Evolutionary conservation across 2,797 vertebrate genomes (phyloP).

Genomic region (Enteromius afrohamiltoni): DNA sequence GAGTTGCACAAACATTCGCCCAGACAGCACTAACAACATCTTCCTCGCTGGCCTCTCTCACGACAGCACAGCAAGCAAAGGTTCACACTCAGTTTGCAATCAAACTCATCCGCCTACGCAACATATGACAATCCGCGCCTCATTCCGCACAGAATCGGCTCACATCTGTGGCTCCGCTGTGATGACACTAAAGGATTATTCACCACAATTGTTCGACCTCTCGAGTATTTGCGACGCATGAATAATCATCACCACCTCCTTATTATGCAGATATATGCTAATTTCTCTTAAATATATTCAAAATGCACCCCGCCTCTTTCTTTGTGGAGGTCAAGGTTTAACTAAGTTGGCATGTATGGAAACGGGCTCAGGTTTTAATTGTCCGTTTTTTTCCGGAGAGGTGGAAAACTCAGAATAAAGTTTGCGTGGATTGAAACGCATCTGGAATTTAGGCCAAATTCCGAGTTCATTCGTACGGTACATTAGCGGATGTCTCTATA

Average conservation of each 20-base stretch:
- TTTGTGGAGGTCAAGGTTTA: conserved; percentile 38
- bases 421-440: conserved; percentile 9
- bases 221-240: conserved; percentile 57
- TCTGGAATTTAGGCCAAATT: conserved; percentile 27
- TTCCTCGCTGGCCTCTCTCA: conserved; percentile 54
- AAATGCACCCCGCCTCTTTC: conserved; percentile 54
- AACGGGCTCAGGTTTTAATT: conserved; percentile 32
- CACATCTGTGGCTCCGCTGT: conserved; percentile 57
- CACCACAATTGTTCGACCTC: conserved; percentile 53
- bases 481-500: conserved; percentile 36
- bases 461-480: conserved; percentile 20
- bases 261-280: conserved; percentile 81
- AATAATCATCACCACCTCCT: conserved; percentile 74
- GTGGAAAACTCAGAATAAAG: conserved; percentile 19
- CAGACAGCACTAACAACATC: conserved; percentile 62
- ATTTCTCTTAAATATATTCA: conserved; percentile 73
- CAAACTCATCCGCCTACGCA: conserved; percentile 54
- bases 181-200: conserved; percentile 54
- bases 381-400: background rate
- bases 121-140: conserved; percentile 55
- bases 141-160: conserved; percentile 53
- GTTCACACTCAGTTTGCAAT: conserved; percentile 56
- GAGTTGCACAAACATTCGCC: conserved; percentile 74
- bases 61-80: conserved; percentile 47
- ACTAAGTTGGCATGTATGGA: conserved; percentile 31